Evolutionary conservation across 2,888 invertebrate species (phyloP), one percentile per base, ranked within the genome.

Genomic region (Lamproptera curius): DNA sequence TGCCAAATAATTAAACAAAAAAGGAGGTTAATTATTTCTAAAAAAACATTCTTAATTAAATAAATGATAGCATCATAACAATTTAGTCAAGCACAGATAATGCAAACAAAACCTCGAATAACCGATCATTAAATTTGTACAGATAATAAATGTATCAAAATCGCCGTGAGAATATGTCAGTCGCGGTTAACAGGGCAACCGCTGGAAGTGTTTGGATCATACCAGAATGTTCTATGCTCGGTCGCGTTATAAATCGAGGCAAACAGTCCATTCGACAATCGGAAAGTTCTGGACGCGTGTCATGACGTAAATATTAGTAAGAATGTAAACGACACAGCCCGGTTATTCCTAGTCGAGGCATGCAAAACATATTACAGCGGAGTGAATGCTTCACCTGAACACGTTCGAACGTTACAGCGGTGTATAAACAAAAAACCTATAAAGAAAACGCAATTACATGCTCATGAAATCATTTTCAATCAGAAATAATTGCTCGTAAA

Each of bases 381-480:
- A 14, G 16, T 40, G 43, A 49, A 43, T 37, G 37, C 33, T 20
- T 49, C 49, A 44, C 44, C 39, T 44, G 38, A 44, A 44, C 49
- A 44, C 49, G 40, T 16, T 36, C 37, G 35, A 34, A 47, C 62
- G 70, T 70, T 64, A 64, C 67, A 59, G 65, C 69, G 65, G 70
- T 56, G 72, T 73, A 73, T 72, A 76, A 73, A 78, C 79, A 76
- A 69, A 67, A 65, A 65, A 38, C 48, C 60, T 63, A 65, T 72
- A 71, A 74, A 75, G 78, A 76, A 79, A 82, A 82, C 73, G 69
- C 79, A 80, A 84, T 84, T 78, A 79, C 75, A 81, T 76, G 80
- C 73, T 67, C 65, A 70, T 76, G 76, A 69, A 75, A 65, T 62
- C 57, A 61, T 55, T 62, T 60, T 55, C 54, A 62, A 61, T 63